phyloP scores from a whole-genome alignment of 2,888 invertebrate genomes.

The Melanchra persicariae region DNA sequence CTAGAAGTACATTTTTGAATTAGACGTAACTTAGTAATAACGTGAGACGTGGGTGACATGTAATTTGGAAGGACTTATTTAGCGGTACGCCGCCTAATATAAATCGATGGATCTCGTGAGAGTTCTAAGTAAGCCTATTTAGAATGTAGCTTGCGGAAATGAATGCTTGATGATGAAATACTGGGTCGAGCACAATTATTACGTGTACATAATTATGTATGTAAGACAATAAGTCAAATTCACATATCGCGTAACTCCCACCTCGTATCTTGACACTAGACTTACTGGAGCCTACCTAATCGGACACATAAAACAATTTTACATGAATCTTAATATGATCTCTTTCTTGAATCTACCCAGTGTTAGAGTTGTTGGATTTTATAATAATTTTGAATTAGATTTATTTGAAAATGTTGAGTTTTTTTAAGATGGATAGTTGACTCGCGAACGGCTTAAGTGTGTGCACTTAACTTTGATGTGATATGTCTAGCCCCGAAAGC shows the following conservation, averaged over 20 bases:
- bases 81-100: conserved; percentile 68
- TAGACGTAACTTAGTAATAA: conserved; percentile 72
- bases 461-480: conserved; percentile 82
- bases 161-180: conserved; percentile 77
- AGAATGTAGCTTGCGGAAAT: conserved; percentile 74
- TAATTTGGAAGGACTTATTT: conserved; percentile 66
- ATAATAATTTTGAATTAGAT: conserved; percentile 82
- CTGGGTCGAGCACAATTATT: conserved; percentile 87
- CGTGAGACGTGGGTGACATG: conserved; percentile 65
- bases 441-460: conserved; percentile 85
- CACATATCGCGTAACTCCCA: conserved; percentile 88
- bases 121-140: conserved; percentile 74
- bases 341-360: conserved; percentile 90
- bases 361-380: conserved; percentile 87
- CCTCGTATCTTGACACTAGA: conserved; percentile 77
- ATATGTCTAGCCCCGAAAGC: conserved; percentile 78
- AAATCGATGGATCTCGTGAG: conserved; percentile 80
- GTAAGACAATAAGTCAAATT: conserved; percentile 87
- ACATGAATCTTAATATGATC: conserved; percentile 90
- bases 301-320: conserved; percentile 73
- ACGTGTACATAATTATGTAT: conserved; percentile 82
- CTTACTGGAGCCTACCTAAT: conserved; percentile 72
- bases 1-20: conserved; percentile 83
- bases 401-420: conserved; percentile 79
- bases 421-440: conserved; percentile 73